Evolutionary conservation across 2,888 invertebrate species (phyloP).

Genomic region (Lochmaea capreae): DNA sequence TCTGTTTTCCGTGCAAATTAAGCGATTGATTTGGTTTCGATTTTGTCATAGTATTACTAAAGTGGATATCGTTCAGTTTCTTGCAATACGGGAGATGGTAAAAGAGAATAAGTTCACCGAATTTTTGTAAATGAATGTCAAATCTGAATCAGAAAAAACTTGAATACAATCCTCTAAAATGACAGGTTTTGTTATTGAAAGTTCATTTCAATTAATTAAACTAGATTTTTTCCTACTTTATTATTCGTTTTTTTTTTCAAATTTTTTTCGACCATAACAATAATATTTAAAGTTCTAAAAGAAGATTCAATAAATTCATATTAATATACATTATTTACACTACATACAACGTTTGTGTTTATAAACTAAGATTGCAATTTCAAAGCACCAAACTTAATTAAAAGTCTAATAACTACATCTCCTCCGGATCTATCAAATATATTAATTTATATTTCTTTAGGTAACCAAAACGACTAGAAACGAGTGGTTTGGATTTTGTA

Average conservation of each 20-base stretch:
- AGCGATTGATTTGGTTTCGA: no score
- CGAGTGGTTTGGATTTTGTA: no score
- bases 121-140: no score
- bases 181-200: background rate
- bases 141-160: no score
- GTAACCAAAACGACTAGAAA: slow-evolving; percentile 3
- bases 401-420: background rate
- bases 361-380: background rate
- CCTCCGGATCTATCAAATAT: background rate
- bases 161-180: no score
- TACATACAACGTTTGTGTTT: background rate
- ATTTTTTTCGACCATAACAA: background rate
- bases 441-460: background rate
- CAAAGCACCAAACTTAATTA: background rate
- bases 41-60: no score
- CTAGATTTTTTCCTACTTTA: background rate
- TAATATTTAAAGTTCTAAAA: background rate
- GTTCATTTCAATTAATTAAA: background rate
- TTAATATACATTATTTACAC: background rate
- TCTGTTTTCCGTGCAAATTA: no score
- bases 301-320: background rate
- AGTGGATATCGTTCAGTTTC: no score
- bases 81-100: no score
- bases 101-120: no score
- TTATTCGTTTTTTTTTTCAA: background rate